Conservation (phyloP, 2,797 vertebrate species). For the Novumbra hubbsi region DNA sequence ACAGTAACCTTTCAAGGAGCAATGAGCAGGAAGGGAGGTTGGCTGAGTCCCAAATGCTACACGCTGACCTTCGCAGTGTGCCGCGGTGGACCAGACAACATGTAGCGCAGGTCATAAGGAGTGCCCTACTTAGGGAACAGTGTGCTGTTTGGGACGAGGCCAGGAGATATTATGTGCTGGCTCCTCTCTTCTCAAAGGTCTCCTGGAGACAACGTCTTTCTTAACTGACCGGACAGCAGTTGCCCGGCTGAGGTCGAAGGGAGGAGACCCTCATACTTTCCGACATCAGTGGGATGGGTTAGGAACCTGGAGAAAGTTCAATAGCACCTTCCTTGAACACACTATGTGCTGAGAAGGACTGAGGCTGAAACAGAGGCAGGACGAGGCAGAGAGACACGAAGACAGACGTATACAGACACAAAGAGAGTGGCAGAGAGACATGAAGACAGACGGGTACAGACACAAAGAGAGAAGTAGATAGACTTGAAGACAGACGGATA, state of each 20-base stretch:
- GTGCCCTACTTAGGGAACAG: background rate
- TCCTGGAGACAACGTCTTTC: constrained; percentile 45
- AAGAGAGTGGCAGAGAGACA: too few relatives aligned
- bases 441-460: too few relatives aligned
- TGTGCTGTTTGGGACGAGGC: background rate
- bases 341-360: background rate
- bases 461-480: too few relatives aligned
- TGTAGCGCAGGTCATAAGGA: too few relatives aligned
- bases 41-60: constrained; percentile 16
- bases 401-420: too few relatives aligned
- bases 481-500: too few relatives aligned
- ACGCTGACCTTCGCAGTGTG: constrained; percentile 22
- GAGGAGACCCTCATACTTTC: constrained; percentile 52
- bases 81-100: too few relatives aligned
- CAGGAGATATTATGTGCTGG: constrained; percentile 33
- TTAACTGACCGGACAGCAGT: constrained; percentile 49
- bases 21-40: constrained; percentile 44
- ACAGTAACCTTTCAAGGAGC: constrained; percentile 47
- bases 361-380: background rate
- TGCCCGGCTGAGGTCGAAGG: constrained; percentile 31
- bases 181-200: background rate
- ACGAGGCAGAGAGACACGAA: too few relatives aligned
- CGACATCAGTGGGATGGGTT: constrained; percentile 8
- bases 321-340: constrained; percentile 29
- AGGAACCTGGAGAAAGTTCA: constrained; percentile 20